Evolutionary conservation across 2,888 invertebrate genomes (phyloP).

Genomic region (Drosophila kambysellisi): DNA sequence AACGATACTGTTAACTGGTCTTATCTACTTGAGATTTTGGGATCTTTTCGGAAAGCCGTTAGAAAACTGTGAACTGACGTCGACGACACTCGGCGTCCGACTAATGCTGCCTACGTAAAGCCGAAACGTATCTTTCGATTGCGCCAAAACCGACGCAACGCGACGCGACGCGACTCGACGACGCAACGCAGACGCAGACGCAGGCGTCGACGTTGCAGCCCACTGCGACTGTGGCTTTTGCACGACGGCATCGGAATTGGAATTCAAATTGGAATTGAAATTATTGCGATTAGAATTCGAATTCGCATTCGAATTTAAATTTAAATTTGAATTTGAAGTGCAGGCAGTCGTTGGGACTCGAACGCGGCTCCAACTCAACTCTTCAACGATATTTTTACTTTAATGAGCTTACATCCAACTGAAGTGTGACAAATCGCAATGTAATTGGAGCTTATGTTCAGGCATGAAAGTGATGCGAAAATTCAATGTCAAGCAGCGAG

Average conservation of each 20-base stretch:
- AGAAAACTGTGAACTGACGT: constrained; percentile 62
- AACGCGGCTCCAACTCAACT: neutral
- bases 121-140: constrained; percentile 78
- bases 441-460: constrained; percentile 42
- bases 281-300: constrained; percentile 13
- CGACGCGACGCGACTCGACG: neutral
- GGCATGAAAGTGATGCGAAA: constrained; percentile 57
- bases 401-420: constrained; percentile 53
- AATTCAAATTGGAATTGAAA: constrained; percentile 18
- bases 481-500: constrained; percentile 53
- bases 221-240: constrained; percentile 10
- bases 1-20: neutral
- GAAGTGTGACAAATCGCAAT: constrained; percentile 33
- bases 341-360: neutral
- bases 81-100: constrained; percentile 67
- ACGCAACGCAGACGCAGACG: constrained; percentile 5
- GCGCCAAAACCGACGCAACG: constrained; percentile 64
- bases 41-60: constrained; percentile 12
- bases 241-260: constrained; percentile 18
- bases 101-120: constrained; percentile 74
- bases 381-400: constrained; percentile 2
- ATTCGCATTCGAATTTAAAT: neutral
- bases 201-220: constrained; percentile 23
- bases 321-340: constrained; percentile 8
- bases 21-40: neutral